These are phyloP conservation scores for Platalea minor DNA, from an alignment of 2,797 vertebrate species.

Conservation along the genomic window DNA sequence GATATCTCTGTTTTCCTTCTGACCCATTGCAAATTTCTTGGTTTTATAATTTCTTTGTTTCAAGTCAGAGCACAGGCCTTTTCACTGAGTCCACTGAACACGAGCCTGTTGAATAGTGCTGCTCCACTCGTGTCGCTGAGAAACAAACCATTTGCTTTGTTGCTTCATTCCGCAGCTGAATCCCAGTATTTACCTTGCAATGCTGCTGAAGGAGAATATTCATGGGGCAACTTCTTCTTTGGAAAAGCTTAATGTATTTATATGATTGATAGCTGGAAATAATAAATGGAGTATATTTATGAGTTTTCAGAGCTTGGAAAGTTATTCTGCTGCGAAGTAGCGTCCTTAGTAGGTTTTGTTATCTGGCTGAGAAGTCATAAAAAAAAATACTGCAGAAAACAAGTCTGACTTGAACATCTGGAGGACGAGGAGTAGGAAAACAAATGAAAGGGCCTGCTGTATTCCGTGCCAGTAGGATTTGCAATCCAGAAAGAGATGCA, in stretches of 20 bases:
- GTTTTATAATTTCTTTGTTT: neutral
- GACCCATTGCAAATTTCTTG: rapidly evolving
- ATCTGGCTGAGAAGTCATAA: neutral
- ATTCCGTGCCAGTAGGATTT: constrained; percentile 30
- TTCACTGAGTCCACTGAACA: neutral
- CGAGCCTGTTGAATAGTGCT: neutral
- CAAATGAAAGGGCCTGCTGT: constrained; percentile 55
- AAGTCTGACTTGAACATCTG: constrained; percentile 67
- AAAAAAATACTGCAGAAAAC: constrained; percentile 11
- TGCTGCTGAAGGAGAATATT: neutral
- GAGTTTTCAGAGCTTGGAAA: neutral
- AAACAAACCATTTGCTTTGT: neutral
- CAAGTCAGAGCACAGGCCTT: neutral
- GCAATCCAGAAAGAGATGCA: constrained; percentile 53
- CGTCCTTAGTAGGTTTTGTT: neutral
- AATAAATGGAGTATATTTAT: neutral
- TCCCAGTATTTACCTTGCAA: neutral
- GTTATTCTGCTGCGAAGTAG: neutral
- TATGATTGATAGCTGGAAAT: neutral
- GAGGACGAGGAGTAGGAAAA: constrained; percentile 23
- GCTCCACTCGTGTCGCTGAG: neutral
- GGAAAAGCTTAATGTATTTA: neutral
- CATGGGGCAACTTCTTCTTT: neutral
- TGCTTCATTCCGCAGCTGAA: neutral
- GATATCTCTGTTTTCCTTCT: neutral